Evolutionary conservation across 2,113 vertebrate genomes (phyloP), one percentile per base, ranked within the genome.

Genomic region (Oenanthe oenanthe): DNA sequence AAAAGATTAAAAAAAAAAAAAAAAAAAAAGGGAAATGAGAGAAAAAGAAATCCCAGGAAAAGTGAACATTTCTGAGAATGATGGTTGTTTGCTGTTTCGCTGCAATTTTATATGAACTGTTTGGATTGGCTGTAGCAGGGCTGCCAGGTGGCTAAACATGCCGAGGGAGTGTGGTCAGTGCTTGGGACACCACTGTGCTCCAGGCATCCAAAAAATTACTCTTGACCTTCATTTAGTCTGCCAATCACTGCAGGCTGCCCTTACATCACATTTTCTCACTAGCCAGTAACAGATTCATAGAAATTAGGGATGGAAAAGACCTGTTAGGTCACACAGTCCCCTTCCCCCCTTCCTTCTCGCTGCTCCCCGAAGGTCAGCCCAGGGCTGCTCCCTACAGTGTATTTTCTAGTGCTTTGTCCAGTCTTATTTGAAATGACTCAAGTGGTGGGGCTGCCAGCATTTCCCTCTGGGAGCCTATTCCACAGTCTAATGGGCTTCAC

Each of bases 71-170:
- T 97, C 96, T 97, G 95, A 95, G 96, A 97, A 95, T 12, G 96
- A 96, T 80, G 90, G 89, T 92, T 97, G 93, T 97, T 97, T 97
- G 95, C 96, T 97, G 93, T 97, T 97, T 95, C 63, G 8, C 79
- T 97, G 96, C 93, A 93, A 24, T 95, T 96, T 97, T 94, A 93
- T 91, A 90, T 73, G 96, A 95, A 96, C 86, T 97, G 95, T 97
- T 97, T 97, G 93, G 87, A 76, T 97, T 97, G 97, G 97, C 97
- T 96, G 60, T 62, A 87, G 92, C 0, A 17, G 68, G 78, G 81
- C 97, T 96, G 97, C 97, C 97, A 97, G 97, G 97, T 97, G 97
- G 95, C 96, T 97, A 97, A 97, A 97, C 96, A 96, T 96, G 96
- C 93, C 95, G 88, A 96, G 79, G 89, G 91, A 95, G 95, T 97